Evolutionary conservation across 1,140 invertebrate species (phyloP).

Genomic region (Apis dorsata): DNA sequence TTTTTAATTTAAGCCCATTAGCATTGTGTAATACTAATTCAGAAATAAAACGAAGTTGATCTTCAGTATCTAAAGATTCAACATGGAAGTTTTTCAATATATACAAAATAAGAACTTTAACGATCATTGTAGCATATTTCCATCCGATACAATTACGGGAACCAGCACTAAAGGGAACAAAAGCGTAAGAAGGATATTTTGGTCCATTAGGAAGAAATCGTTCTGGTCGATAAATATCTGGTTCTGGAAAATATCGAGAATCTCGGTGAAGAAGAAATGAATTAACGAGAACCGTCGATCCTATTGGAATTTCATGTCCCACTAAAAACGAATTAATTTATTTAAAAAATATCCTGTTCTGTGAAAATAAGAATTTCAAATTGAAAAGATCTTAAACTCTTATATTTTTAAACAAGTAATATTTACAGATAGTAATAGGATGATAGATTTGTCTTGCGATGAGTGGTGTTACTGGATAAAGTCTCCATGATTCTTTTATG

Average conservation of each 20-base stretch:
- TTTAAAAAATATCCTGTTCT: neutral
- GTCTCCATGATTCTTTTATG: slow-evolving; percentile 78
- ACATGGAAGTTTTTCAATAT: slow-evolving; percentile 81
- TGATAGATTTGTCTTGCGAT: slow-evolving; percentile 79
- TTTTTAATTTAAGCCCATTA: slow-evolving; percentile 66
- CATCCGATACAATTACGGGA: slow-evolving; percentile 79
- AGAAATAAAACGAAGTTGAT: slow-evolving; percentile 65
- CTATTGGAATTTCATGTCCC: slow-evolving; percentile 68
- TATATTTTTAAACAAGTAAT: neutral
- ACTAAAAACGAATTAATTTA: slow-evolving; percentile 57
- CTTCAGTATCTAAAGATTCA: slow-evolving; percentile 67
- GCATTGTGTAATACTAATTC: slow-evolving; percentile 71
- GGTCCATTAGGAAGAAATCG: slow-evolving; percentile 80
- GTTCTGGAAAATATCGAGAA: slow-evolving; percentile 81
- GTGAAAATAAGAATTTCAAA: neutral
- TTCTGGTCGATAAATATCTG: slow-evolving; percentile 83
- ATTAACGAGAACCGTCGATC: slow-evolving; percentile 72
- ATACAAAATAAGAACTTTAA: slow-evolving; percentile 81
- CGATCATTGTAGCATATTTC: slow-evolving; percentile 83
- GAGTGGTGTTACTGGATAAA: slow-evolving; percentile 82
- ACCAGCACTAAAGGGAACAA: slow-evolving; percentile 83
- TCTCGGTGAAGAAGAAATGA: slow-evolving; percentile 81
- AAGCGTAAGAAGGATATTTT: slow-evolving; percentile 79
- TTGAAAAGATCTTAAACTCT: neutral
- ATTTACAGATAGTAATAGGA: slow-evolving; percentile 71